phyloP scores from a whole-genome alignment of 2,888 invertebrate genomes.

The Zelleria hepariella region DNA sequence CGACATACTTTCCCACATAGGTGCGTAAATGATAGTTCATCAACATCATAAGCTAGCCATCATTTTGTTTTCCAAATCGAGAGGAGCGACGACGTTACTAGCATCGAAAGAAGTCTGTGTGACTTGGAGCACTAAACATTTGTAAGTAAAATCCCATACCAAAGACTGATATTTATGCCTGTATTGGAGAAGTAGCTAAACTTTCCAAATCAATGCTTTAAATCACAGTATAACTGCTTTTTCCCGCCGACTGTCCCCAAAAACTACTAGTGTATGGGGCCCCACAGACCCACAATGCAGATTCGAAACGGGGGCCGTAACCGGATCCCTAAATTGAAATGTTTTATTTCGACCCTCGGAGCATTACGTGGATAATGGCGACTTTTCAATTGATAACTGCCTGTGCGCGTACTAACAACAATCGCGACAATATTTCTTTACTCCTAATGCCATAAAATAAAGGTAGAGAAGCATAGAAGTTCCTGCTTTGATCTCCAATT shows the following conservation, averaged over 20 bases:
- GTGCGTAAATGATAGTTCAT: too few species aligned
- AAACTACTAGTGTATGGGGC: conserved; percentile 62
- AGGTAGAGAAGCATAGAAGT: background rate
- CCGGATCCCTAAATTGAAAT: conserved; percentile 72
- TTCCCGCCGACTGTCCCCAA: conserved; percentile 34
- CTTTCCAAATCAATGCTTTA: background rate
- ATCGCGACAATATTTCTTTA: conserved; percentile 27
- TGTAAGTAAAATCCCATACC: too few species aligned
- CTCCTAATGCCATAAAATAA: background rate
- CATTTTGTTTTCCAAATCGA: too few species aligned
- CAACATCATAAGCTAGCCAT: too few species aligned
- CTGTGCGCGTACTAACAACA: conserved; percentile 22
- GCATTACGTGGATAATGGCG: conserved; percentile 58
- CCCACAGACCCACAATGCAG: conserved; percentile 65
- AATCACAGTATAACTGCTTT: background rate
- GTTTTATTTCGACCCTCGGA: conserved; percentile 61
- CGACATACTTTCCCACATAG: too few species aligned
- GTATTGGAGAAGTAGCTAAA: background rate
- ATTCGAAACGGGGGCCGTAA: conserved; percentile 61
- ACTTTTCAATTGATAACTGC: conserved; percentile 69
- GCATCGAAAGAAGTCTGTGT: too few species aligned
- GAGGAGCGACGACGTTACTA: too few species aligned
- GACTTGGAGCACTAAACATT: too few species aligned
- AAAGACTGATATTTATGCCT: too few species aligned
- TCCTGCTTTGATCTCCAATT: too few species aligned